Evolutionary conservation across 2,113 vertebrate genomes (phyloP).

Genomic region (Maccullochella peelii): DNA sequence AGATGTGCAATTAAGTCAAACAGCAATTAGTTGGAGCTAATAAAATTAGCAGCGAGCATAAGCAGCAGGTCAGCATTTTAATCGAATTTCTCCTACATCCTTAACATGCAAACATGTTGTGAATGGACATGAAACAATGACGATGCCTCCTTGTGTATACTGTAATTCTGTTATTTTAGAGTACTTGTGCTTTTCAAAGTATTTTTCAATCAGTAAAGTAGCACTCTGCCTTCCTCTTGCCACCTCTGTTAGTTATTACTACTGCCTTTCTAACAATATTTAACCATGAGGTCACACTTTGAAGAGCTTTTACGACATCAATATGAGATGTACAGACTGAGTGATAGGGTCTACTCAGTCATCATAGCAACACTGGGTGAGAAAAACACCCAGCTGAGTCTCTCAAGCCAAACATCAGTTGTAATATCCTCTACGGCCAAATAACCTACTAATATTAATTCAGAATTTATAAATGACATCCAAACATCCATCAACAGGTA

Average conservation of each 20-base stretch:
- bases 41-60: background rate
- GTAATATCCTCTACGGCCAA: background rate
- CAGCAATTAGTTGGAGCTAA: slow-evolving; percentile 5
- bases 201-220: background rate
- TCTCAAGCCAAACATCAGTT: background rate
- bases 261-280: background rate
- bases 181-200: background rate
- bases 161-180: background rate
- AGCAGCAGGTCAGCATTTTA: slow-evolving; percentile 2
- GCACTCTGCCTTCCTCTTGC: background rate
- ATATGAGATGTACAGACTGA: background rate
- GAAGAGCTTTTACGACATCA: background rate
- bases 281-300: background rate
- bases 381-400: background rate
- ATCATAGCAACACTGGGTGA: background rate
- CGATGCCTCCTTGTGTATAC: background rate
- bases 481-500: background rate
- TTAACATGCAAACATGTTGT: background rate
- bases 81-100: background rate
- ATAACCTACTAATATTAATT: background rate
- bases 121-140: background rate
- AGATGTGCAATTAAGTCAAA: slow-evolving; percentile 33
- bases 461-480: background rate
- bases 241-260: background rate
- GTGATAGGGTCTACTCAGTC: background rate